Evolutionary conservation across 92 coral and sea anemone genomes (phyloP).

Genomic region (Muricea muricata): DNA sequence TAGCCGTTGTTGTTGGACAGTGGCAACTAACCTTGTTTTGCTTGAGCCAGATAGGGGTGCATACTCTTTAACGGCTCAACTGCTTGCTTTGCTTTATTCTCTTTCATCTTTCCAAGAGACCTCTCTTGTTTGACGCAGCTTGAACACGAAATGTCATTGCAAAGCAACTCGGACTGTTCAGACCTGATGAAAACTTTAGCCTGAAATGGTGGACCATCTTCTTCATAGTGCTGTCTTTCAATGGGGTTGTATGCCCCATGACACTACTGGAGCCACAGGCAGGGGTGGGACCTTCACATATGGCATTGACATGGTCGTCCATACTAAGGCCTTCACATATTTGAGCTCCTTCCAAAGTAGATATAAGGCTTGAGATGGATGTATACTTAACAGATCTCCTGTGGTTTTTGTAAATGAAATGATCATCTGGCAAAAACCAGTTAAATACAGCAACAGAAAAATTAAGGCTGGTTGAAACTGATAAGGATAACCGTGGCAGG

Average conservation of each 20-base stretch:
- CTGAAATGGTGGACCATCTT: slow-evolving; percentile 21
- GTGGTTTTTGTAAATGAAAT: not conserved
- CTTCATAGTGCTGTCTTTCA: not conserved
- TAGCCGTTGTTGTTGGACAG: not conserved
- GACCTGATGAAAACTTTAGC: not conserved
- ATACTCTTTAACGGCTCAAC: not conserved
- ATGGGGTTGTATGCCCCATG: not conserved
- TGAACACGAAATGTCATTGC: not conserved
- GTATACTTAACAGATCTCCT: not conserved
- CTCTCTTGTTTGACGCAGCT: not conserved
- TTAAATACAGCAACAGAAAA: slow-evolving; percentile 9
- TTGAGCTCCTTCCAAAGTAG: not conserved
- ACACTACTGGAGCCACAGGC: not conserved
- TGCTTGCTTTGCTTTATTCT: not conserved
- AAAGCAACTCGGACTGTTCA: not conserved
- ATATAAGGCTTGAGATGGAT: not conserved
- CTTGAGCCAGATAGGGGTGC: not conserved
- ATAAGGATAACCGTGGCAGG: not conserved
- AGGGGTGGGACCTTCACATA: not conserved
- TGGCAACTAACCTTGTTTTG: slow-evolving; percentile 6
- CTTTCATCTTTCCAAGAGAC: not conserved
- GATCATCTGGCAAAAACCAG: slow-evolving; percentile 22
- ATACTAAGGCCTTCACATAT: not conserved
- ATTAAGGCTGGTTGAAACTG: not conserved
- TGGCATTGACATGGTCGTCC: not conserved